phyloP scores from a whole-genome alignment of 2,797 vertebrate species.

The Okamejei kenojei region DNA sequence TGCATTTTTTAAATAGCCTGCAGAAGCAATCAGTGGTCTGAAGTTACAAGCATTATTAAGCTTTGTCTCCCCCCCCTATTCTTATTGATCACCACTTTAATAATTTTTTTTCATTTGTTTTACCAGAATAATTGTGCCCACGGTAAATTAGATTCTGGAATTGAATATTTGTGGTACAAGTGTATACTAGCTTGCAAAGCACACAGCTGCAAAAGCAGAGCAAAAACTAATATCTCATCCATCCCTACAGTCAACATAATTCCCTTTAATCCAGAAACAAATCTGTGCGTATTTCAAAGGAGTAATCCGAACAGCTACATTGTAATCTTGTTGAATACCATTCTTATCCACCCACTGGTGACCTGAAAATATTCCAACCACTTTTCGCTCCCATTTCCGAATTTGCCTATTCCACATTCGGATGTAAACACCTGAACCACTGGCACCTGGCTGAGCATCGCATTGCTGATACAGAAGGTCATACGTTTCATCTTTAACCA shows the following conservation, averaged over 20 bases:
- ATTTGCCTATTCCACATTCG: constrained; percentile 84
- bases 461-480: constrained; percentile 95
- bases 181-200: not conserved
- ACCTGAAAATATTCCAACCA: constrained; percentile 94
- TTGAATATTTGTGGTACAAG: not conserved
- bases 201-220: not conserved
- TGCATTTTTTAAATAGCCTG: not conserved
- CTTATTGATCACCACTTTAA: not conserved
- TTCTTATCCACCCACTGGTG: constrained; percentile 95
- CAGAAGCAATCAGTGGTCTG: not conserved
- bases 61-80: not conserved
- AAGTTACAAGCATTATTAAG: not conserved
- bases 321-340: constrained; percentile 84
- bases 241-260: constrained; percentile 87
- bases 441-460: constrained; percentile 89
- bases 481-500: constrained; percentile 79
- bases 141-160: not conserved
- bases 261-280: constrained; percentile 98
- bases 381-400: constrained; percentile 86
- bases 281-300: constrained; percentile 97
- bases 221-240: constrained; percentile 58
- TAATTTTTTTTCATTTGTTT: not conserved
- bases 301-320: constrained; percentile 91
- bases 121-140: not conserved
- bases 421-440: constrained; percentile 90